Percentiles rank a stretch among this genome's conserved stretches.
phyloP scores from a whole-genome alignment of 2,113 vertebrate species.

The Brachirus orientalis region DNA sequence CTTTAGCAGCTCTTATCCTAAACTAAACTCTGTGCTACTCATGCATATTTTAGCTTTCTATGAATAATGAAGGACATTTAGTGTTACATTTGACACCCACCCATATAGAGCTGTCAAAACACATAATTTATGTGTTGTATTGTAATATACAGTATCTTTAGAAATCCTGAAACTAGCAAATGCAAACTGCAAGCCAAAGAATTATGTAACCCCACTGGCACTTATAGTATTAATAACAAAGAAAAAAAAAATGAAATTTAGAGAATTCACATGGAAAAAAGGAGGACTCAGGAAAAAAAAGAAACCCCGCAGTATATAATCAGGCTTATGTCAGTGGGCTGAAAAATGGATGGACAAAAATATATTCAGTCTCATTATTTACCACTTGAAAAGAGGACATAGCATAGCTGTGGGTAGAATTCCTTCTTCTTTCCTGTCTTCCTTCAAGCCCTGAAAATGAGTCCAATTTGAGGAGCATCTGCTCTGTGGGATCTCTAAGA shows the following conservation, averaged over 20 bases:
- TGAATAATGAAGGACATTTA: slow-evolving; percentile 25
- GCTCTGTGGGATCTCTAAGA: slow-evolving; percentile 72
- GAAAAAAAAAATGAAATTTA: slow-evolving; percentile 32
- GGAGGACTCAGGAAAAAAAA: neutral
- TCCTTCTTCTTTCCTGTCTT: slow-evolving; percentile 45
- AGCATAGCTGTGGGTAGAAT: slow-evolving; percentile 43
- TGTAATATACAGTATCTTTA: slow-evolving; percentile 9
- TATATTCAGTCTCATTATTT: slow-evolving; percentile 58
- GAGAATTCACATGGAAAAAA: slow-evolving; percentile 13
- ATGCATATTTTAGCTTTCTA: slow-evolving; percentile 21
- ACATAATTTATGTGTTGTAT: neutral
- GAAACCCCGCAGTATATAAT: slow-evolving; percentile 26
- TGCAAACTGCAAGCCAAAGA: slow-evolving; percentile 12
- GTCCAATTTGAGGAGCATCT: slow-evolving; percentile 74
- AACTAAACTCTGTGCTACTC: slow-evolving; percentile 20
- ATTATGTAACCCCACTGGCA: slow-evolving; percentile 22
- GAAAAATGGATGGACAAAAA: slow-evolving; percentile 55
- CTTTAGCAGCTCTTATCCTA: slow-evolving; percentile 15
- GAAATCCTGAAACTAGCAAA: neutral
- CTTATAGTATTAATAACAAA: slow-evolving; percentile 6
- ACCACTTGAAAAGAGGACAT: slow-evolving; percentile 50
- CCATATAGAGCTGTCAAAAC: neutral
- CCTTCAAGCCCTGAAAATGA: slow-evolving; percentile 60
- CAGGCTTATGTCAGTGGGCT: slow-evolving; percentile 34
- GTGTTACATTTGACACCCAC: slow-evolving; percentile 3